Evolutionary conservation across 2,888 invertebrate species (phyloP), one percentile per base, ranked within the genome.

Genomic region (Coremacera marginata): DNA sequence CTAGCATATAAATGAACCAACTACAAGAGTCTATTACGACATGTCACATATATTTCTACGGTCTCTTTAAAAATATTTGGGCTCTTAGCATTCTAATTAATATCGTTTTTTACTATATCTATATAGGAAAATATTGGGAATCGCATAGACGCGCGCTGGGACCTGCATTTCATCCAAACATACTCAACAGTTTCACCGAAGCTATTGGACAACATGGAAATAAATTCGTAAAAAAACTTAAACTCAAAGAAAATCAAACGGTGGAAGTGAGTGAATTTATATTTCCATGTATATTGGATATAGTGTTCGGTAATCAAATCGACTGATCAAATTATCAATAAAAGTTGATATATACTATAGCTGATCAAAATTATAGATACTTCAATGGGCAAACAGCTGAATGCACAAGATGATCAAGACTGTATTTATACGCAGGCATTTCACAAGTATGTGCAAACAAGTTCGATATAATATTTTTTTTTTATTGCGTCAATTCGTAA

Each of bases 151-250:
- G 94, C 84, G 91, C 94, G 70, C 85, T 95, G 76, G 94, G 94
- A 0, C 94, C 95, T 0, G 92, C 95, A 0, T 95, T 95, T 87
- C 95, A 95, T 88, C 94, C 94, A 83, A 93, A 93, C 83, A 92
- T 95, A 76, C 87, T 95, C 68, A 93, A 94, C 83, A 91, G 93
- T 80, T 95, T 94, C 86, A 87, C 93, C 3, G 91, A 92, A 0
- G 91, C 92, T 0, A 93, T 95, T 84, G 91, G 92, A 78, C 91
- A 91, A 75, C 93, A 94, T 82, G 90, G 92, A 3, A 89, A 90
- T 44, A 89, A 92, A 9, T 88, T 95, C 78, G 85, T 92, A 0
- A 85, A 91, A 0, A 92, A 77, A 60, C 63, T 87, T 62, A 75
- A 52, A 4, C 79, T 79, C 7, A 7, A 63, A 0, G 34, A 63